Conservation (phyloP, 2,113 vertebrate genomes). For the Neomonachus schauinslandi region DNA sequence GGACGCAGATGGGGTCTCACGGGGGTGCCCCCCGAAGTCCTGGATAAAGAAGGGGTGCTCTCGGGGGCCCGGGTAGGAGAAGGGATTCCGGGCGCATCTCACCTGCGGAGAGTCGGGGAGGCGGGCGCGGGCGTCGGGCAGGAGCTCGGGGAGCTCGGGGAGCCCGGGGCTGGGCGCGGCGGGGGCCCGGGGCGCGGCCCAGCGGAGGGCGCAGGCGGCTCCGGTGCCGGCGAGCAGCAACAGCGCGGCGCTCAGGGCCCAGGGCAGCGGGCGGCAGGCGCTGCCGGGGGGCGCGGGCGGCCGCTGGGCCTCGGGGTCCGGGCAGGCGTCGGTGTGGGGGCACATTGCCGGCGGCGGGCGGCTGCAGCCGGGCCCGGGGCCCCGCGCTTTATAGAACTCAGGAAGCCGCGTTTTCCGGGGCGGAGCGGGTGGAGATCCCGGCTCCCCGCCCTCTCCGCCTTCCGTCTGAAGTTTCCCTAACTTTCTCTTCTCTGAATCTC, state of each 20-base stretch:
- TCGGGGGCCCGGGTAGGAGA: too few relatives aligned
- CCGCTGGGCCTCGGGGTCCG: constrained; percentile 27
- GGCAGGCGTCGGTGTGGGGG: rapidly evolving
- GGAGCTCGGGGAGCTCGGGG: neutral
- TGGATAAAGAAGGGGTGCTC: neutral
- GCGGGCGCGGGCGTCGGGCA: neutral
- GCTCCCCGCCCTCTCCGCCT: neutral
- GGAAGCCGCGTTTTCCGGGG: constrained; percentile 1
- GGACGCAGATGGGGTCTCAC: neutral
- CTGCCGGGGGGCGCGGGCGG: neutral
- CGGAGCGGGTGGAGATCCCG: constrained; percentile 8
- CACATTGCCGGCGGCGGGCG: neutral
- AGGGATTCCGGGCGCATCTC: neutral
- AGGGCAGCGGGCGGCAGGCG: neutral
- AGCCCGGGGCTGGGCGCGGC: neutral
- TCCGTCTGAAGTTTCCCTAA: neutral
- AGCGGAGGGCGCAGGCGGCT: neutral
- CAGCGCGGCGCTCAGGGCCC: neutral
- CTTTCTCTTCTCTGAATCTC: neutral
- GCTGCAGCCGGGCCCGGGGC: rapidly evolving
- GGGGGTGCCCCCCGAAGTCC: neutral
- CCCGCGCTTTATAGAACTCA: constrained; percentile 20
- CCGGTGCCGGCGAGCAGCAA: neutral
- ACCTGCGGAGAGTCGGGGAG: constrained; percentile 53
- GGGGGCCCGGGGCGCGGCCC: rapidly evolving